Percentiles rank a stretch among this genome's conserved stretches.
Evolutionary conservation across 2,888 invertebrate genomes (phyloP).

Genomic region (Gortyna flavago): DNA sequence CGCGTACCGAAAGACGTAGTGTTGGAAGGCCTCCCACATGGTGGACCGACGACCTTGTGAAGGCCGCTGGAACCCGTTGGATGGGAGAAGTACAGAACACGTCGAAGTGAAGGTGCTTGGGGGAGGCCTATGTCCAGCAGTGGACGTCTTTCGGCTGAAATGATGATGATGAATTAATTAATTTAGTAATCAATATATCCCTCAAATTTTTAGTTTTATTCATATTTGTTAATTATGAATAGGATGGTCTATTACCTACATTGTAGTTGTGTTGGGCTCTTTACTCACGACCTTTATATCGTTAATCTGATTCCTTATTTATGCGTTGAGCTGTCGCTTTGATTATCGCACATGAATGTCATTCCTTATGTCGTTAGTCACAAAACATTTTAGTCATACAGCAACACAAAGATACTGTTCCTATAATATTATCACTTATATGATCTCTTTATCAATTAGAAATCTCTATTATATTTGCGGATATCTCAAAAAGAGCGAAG

Average conservation of each 20-base stretch:
- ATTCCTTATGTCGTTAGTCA: background rate
- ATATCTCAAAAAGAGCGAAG: conserved; percentile 53
- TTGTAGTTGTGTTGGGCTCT: background rate
- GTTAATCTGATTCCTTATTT: background rate
- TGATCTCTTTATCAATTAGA: conserved; percentile 58
- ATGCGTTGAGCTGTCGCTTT: background rate
- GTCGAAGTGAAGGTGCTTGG: too few species aligned
- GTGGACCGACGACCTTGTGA: too few species aligned
- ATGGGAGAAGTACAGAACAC: too few species aligned
- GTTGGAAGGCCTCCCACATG: too few species aligned
- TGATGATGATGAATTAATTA: too few species aligned
- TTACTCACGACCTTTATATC: too few species aligned
- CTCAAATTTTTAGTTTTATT: too few species aligned
- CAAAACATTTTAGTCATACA: conserved; percentile 5
- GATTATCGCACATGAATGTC: too few species aligned
- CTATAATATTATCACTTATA: conserved; percentile 49
- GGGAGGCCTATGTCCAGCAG: too few species aligned
- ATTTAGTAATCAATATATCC: background rate
- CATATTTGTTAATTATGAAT: background rate
- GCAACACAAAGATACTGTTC: conserved; percentile 1
- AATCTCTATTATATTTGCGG: conserved; percentile 57
- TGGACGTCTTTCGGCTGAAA: too few species aligned
- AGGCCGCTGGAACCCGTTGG: too few species aligned
- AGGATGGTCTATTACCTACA: background rate
- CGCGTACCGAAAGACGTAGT: too few species aligned